These are phyloP conservation scores for Rhinophrynus dorsalis DNA, from an alignment of 2,797 vertebrate genomes.

Conservation along the genomic window DNA sequence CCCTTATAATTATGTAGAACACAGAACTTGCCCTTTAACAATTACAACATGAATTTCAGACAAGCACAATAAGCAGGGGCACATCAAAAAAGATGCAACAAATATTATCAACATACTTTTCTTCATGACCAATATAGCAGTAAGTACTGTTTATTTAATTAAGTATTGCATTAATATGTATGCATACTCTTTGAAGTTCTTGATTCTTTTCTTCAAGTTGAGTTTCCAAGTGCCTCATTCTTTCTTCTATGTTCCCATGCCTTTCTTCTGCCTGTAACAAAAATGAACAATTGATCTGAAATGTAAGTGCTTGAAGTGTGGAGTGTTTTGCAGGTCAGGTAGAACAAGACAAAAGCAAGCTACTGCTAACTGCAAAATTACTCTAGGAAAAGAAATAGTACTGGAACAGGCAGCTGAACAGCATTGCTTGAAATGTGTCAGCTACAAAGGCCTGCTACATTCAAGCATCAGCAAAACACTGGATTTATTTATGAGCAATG, in stretches of 20 bases:
- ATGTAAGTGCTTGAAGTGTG: conserved; percentile 51
- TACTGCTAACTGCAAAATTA: conserved; percentile 80
- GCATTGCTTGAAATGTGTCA: conserved; percentile 83
- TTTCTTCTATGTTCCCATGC: conserved; percentile 96
- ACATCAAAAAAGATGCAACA: too few relatives aligned
- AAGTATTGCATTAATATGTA: too few relatives aligned
- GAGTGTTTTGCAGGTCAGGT: conserved; percentile 58
- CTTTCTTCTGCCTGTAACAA: conserved; percentile 91
- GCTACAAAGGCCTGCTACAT: conserved; percentile 78
- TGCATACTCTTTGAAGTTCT: conserved; percentile 96
- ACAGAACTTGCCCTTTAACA: too few relatives aligned
- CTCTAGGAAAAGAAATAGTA: conserved; percentile 65
- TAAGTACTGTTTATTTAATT: too few relatives aligned
- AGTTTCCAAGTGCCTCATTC: conserved; percentile 94
- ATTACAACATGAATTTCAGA: too few relatives aligned
- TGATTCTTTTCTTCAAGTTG: conserved; percentile 99
- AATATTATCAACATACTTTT: too few relatives aligned
- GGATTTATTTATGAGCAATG: conserved; percentile 77
- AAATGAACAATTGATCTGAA: conserved; percentile 58
- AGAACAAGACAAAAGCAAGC: conserved; percentile 87
- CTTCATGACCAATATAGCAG: too few relatives aligned
- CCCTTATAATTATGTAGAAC: too few relatives aligned
- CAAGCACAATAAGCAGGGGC: too few relatives aligned
- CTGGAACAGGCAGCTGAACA: conserved; percentile 81
- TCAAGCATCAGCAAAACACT: conserved; percentile 78